phyloP scores from a whole-genome alignment of 1,140 invertebrate species.

The Brachionus paranguensis region DNA sequence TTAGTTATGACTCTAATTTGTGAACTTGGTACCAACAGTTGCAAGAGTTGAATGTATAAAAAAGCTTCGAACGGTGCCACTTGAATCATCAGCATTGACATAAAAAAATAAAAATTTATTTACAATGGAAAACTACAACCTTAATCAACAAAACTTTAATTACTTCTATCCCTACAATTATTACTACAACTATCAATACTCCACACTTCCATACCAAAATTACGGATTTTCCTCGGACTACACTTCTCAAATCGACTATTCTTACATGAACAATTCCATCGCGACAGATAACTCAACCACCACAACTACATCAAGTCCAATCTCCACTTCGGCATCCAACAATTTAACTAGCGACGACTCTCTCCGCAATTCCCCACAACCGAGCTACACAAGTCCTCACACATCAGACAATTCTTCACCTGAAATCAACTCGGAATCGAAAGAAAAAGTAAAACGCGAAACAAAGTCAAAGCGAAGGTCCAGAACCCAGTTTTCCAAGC shows the following conservation, averaged over 20 bases:
- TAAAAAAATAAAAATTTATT: neutral
- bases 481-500: slow-evolving; percentile 21
- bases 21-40: slow-evolving; percentile 10
- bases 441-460: neutral
- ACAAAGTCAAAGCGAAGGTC: slow-evolving; percentile 1
- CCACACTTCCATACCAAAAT: neutral
- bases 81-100: neutral
- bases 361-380: neutral
- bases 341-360: neutral
- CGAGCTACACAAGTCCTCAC: neutral
- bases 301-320: neutral
- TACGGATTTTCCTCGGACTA: neutral
- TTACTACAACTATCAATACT: slow-evolving; percentile 7
- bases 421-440: neutral
- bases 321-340: neutral
- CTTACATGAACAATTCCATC: neutral
- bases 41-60: neutral
- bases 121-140: neutral
- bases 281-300: neutral
- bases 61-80: neutral
- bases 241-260: neutral
- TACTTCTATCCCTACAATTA: slow-evolving; percentile 15
- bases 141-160: neutral
- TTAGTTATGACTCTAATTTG: slow-evolving; percentile 36
- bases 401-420: neutral